Percentiles rank a stretch among this genome's conserved stretches.
Conservation (phyloP, 92 coral and sea anemone species). For the Phenganax marumi region DNA sequence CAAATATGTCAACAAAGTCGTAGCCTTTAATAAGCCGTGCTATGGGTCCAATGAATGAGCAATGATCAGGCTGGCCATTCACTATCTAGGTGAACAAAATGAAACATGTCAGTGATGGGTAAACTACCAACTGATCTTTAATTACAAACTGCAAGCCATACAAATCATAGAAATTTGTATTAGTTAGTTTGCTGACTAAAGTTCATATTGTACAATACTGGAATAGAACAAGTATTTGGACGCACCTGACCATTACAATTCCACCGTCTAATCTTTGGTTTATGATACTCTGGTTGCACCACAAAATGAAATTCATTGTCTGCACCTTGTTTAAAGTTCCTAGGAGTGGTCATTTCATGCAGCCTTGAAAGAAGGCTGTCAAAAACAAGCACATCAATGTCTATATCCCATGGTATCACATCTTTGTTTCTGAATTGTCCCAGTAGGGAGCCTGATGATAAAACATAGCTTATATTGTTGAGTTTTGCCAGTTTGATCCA, state of each 20-base stretch:
- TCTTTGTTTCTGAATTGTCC: slow-evolving; percentile 76
- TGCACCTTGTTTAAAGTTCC: slow-evolving; percentile 48
- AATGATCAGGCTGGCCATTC: slow-evolving; percentile 52
- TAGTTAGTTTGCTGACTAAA: too few relatives aligned
- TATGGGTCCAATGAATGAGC: slow-evolving; percentile 86
- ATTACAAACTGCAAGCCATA: background rate
- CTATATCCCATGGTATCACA: slow-evolving; percentile 81
- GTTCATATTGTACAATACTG: too few relatives aligned
- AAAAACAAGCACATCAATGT: slow-evolving; percentile 69
- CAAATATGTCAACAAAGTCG: slow-evolving; percentile 33
- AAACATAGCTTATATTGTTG: slow-evolving; percentile 65
- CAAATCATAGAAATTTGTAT: background rate
- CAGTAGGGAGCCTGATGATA: slow-evolving; percentile 68
- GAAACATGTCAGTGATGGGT: background rate
- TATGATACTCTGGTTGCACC: slow-evolving; percentile 70
- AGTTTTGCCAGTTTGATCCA: slow-evolving; percentile 67
- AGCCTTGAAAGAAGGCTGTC: slow-evolving; percentile 55
- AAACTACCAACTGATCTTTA: background rate
- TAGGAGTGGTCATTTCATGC: slow-evolving; percentile 49
- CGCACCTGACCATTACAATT: slow-evolving; percentile 74
- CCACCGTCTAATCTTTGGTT: slow-evolving; percentile 61
- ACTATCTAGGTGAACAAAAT: background rate
- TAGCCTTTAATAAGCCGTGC: slow-evolving; percentile 68
- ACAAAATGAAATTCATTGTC: slow-evolving; percentile 73
- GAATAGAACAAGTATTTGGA: background rate